Percentiles rank a stretch among this genome's conserved stretches.
These are phyloP conservation scores for Eidolon dupreanum DNA, from an alignment of 2,797 vertebrate species.

Conservation along the genomic window DNA sequence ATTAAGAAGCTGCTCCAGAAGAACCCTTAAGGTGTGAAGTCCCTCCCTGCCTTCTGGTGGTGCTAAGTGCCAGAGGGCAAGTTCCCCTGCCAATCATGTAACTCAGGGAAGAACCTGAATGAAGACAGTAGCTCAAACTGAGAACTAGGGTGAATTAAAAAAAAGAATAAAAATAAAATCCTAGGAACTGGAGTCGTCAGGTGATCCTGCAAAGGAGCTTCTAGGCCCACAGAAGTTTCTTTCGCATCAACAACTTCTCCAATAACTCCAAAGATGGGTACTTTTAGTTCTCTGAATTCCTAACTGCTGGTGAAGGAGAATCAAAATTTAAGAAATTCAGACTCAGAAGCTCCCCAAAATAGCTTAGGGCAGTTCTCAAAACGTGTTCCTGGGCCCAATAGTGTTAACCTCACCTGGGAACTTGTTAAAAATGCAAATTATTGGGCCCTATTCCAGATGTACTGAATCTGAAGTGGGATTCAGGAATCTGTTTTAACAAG, in stretches of 20 bases:
- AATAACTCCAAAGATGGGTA: not conserved
- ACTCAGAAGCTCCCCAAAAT: conserved; percentile 4
- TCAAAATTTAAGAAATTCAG: conserved; percentile 7
- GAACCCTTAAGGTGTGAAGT: not conserved
- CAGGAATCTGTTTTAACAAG: not conserved
- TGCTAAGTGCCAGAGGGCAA: not conserved
- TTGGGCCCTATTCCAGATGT: not conserved
- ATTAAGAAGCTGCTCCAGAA: not conserved
- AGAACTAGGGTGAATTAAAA: too few species aligned
- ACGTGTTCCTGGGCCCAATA: not conserved
- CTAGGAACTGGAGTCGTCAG: not conserved
- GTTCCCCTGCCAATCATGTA: not conserved
- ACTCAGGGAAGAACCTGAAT: not conserved
- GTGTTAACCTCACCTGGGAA: not conserved
- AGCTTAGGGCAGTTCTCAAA: not conserved
- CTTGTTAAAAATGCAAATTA: not conserved
- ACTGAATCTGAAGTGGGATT: not conserved
- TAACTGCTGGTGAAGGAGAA: not conserved
- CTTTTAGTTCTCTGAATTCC: not conserved
- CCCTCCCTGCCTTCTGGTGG: not conserved
- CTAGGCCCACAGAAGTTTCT: not conserved
- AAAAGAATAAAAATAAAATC: not conserved
- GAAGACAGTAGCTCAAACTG: not conserved
- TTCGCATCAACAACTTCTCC: not conserved
- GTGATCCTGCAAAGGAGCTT: not conserved